phyloP scores from a whole-genome alignment of 2,888 invertebrate genomes.

The Tridacna gigas region DNA sequence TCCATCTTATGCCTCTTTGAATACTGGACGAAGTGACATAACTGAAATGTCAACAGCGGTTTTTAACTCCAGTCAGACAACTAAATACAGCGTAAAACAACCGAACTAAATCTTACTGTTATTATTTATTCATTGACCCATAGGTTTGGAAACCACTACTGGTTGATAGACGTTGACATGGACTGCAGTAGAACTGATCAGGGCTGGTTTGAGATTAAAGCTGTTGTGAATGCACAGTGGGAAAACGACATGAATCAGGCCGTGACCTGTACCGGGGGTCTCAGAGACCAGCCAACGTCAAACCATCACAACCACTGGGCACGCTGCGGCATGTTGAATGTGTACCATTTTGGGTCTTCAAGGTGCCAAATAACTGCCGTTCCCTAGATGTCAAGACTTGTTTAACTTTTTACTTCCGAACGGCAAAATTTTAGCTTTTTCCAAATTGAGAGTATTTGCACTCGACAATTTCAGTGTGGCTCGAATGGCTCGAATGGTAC shows the following conservation, averaged over 20 bases:
- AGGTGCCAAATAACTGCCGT: conserved; percentile 71
- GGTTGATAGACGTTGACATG: conserved; percentile 85
- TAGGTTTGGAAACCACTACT: conserved; percentile 85
- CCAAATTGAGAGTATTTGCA: no score
- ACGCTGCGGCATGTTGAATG: conserved; percentile 84
- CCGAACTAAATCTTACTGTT: no score
- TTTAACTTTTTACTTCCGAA: no score
- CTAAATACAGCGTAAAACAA: no score
- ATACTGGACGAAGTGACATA: no score
- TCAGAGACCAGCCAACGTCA: conserved; percentile 64
- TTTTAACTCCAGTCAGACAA: no score
- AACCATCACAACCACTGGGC: conserved; percentile 83
- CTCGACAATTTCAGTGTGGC: no score
- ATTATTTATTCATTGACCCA: background rate
- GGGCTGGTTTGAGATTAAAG: conserved; percentile 86
- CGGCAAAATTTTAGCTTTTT: no score
- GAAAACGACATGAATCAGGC: conserved; percentile 79
- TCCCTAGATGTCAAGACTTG: background rate
- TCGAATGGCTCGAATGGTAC: no score
- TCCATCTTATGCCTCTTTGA: no score
- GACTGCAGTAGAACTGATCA: conserved; percentile 84
- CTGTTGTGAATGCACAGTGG: conserved; percentile 81
- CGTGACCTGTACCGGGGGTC: conserved; percentile 77
- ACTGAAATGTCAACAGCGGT: no score
- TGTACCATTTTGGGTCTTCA: conserved; percentile 80